Evolutionary conservation across 2,888 invertebrate genomes (phyloP).

Genomic region (Acanthoscelides obtectus): DNA sequence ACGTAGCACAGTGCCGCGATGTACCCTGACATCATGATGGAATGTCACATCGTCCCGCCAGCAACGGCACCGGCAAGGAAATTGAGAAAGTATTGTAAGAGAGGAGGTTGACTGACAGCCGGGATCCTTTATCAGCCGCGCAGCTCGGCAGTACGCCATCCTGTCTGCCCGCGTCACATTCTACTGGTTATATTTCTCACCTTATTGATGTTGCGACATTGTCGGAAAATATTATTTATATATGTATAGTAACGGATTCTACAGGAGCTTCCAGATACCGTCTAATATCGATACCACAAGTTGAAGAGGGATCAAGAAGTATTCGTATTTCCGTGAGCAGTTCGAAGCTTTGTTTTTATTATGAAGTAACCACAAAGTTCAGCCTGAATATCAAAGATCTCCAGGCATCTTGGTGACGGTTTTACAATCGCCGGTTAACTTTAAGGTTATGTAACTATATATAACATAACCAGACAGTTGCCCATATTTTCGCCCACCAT

Average conservation of each 20-base stretch:
- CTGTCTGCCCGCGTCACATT: not conserved
- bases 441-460: too few relatives aligned
- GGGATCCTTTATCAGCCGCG: conserved; percentile 47
- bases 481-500: too few relatives aligned
- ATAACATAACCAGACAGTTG: too few relatives aligned
- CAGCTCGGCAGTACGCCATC: conserved; percentile 4
- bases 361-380: too few relatives aligned
- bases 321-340: too few relatives aligned
- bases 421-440: too few relatives aligned
- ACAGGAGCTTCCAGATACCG: not conserved
- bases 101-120: conserved; percentile 45
- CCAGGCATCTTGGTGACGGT: too few relatives aligned
- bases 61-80: conserved; percentile 31
- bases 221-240: not conserved
- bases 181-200: not conserved
- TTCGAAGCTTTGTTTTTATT: too few relatives aligned
- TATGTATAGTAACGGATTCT: not conserved
- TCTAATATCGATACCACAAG: not conserved
- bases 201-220: not conserved
- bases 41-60: conserved; percentile 44
- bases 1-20: conserved; percentile 10
- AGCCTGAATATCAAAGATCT: too few relatives aligned
- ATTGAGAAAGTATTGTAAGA: conserved; percentile 48
- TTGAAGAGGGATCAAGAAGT: too few relatives aligned
- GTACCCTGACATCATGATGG: conserved; percentile 41